Evolutionary conservation across 92 coral and sea anemone genomes (phyloP).

Genomic region (Parazoanthus swiftii): DNA sequence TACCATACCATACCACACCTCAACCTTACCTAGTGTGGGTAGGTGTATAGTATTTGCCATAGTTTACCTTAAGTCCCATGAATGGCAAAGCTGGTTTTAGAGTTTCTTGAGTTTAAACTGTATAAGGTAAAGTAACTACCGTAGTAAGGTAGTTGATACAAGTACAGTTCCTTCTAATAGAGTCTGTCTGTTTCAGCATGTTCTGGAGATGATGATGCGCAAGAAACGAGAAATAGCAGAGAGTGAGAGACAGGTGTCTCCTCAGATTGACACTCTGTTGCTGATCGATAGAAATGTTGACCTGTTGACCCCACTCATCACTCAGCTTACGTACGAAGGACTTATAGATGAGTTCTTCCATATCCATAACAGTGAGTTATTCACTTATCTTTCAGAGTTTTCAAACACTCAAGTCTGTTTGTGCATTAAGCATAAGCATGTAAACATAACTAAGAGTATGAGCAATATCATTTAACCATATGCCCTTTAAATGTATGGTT

Average conservation of each 20-base stretch:
- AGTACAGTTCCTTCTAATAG: not conserved
- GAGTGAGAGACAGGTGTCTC: constrained; percentile 80
- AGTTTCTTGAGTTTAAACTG: no score
- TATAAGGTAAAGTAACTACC: not conserved
- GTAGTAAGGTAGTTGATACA: no score
- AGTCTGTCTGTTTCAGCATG: constrained; percentile 57
- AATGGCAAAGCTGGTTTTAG: no score
- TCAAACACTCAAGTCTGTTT: no score
- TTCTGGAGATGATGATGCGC: constrained; percentile 94
- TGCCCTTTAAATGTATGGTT: not conserved
- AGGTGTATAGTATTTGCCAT: no score
- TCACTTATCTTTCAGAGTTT: no score
- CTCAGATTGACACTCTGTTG: constrained; percentile 89
- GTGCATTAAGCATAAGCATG: no score
- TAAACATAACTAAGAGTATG: no score
- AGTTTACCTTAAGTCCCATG: no score
- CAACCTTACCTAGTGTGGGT: not conserved
- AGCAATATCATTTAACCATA: no score
- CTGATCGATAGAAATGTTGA: constrained; percentile 91
- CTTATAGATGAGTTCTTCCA: constrained; percentile 91
- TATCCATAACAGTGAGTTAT: constrained; percentile 88
- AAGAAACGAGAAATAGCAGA: constrained; percentile 91
- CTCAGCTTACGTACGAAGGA: constrained; percentile 98
- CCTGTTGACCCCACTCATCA: constrained; percentile 86
- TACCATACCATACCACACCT: not conserved